These are phyloP conservation scores for Sorex maritimensis DNA, from an alignment of 2,797 vertebrate genomes.

Conservation along the genomic window DNA sequence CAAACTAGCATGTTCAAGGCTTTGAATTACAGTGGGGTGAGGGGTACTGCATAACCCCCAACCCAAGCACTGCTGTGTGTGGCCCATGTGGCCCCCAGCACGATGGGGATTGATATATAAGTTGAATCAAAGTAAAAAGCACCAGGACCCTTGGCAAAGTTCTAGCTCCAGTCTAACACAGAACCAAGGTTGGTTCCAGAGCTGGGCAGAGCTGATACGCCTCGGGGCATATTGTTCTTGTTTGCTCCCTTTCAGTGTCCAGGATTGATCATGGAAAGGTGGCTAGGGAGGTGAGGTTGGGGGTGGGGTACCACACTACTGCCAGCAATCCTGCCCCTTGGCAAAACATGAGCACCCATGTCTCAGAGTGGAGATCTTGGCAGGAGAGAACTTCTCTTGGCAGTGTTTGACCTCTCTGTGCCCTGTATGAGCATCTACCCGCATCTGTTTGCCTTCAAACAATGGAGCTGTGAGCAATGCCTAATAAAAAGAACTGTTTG, in stretches of 20 bases:
- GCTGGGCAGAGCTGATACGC: not conserved
- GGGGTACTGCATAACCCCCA: too few relatives aligned
- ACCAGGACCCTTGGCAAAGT: not conserved
- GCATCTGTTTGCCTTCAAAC: slow-evolving; percentile 68
- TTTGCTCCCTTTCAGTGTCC: not conserved
- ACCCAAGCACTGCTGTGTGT: too few relatives aligned
- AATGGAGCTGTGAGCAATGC: slow-evolving; percentile 64
- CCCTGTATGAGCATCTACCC: slow-evolving; percentile 1
- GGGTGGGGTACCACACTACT: too few relatives aligned
- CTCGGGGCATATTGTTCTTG: not conserved
- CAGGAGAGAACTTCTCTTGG: not conserved
- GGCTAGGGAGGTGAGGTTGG: not conserved
- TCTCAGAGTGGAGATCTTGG: not conserved
- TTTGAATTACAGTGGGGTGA: too few relatives aligned
- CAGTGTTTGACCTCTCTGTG: slow-evolving; percentile 70
- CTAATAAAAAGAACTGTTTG: slow-evolving; percentile 79
- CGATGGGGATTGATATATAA: not conserved
- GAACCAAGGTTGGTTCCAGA: not conserved
- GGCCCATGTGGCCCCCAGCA: too few relatives aligned
- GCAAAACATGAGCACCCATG: not conserved
- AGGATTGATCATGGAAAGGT: not conserved
- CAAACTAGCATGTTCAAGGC: too few relatives aligned
- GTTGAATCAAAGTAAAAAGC: not conserved
- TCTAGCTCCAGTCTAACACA: not conserved
- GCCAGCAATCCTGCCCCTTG: not conserved